These are phyloP conservation scores for Stictocephala bisonia DNA, from an alignment of 2,888 invertebrate genomes.

Conservation along the genomic window DNA sequence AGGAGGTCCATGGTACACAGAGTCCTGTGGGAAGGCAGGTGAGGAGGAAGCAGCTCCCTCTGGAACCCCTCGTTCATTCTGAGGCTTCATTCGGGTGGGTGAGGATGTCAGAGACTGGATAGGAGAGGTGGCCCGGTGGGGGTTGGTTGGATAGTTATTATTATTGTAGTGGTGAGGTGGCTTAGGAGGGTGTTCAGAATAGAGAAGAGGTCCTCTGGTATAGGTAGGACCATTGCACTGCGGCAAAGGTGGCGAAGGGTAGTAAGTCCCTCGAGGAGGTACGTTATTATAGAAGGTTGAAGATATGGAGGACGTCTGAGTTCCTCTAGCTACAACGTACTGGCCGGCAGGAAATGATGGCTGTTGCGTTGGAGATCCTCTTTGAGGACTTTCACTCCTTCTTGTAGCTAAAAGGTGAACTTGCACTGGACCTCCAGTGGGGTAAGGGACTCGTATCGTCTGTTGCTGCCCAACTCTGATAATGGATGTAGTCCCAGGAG, in stretches of 20 bases:
- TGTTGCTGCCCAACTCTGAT: constrained; percentile 63
- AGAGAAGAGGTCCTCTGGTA: constrained; percentile 43
- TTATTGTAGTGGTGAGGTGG: constrained; percentile 46
- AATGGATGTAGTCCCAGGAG: constrained; percentile 55
- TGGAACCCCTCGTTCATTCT: constrained; percentile 75
- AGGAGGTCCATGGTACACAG: constrained; percentile 38
- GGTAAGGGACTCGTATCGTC: constrained; percentile 66
- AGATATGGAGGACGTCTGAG: constrained; percentile 59
- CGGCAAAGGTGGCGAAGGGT: constrained; percentile 33
- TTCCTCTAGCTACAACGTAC: constrained; percentile 59
- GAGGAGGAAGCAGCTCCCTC: constrained; percentile 75
- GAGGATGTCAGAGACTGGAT: constrained; percentile 61
- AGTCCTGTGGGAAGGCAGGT: constrained; percentile 51
- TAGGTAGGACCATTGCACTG: constrained; percentile 38
- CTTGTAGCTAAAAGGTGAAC: constrained; percentile 64
- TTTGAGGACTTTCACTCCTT: constrained; percentile 64
- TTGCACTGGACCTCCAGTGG: constrained; percentile 65
- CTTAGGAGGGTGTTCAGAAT: constrained; percentile 32
- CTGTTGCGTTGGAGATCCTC: constrained; percentile 62
- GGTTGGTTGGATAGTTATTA: constrained; percentile 43
- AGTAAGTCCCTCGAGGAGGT: constrained; percentile 41
- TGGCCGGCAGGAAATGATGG: constrained; percentile 49
- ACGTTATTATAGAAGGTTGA: constrained; percentile 56
- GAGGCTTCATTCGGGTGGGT: constrained; percentile 66
- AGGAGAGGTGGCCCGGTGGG: constrained; percentile 49